A percentile compares a stretch with the other conserved stretches of the same genome.
Conservation (phyloP, 2,113 vertebrate species). For the Labeo catla region DNA sequence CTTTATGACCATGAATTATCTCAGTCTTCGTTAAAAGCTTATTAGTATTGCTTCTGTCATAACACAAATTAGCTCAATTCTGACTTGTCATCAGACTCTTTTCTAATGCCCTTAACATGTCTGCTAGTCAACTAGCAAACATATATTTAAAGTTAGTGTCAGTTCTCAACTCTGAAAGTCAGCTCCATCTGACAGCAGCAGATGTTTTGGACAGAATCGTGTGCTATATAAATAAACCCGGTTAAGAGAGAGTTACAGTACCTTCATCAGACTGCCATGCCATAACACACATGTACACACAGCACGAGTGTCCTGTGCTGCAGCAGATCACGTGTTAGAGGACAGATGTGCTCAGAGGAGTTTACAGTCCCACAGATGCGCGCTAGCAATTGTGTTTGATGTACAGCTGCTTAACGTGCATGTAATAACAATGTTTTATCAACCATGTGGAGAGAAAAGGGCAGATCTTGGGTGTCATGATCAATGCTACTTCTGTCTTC, state of each 20-base stretch:
- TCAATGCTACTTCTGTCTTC: neutral
- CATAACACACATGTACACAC: slow-evolving; percentile 1
- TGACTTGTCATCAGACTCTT: neutral
- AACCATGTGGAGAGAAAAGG: neutral
- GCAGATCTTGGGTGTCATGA: neutral
- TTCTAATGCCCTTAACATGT: neutral
- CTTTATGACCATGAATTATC: too few species aligned
- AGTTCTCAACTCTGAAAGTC: neutral
- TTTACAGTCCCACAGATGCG: neutral
- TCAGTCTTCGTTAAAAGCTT: too few species aligned
- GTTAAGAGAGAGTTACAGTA: neutral
- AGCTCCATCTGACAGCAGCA: neutral
- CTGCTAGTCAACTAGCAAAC: neutral
- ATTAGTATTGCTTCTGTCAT: neutral
- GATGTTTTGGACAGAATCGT: neutral
- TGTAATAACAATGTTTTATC: neutral
- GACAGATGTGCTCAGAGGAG: neutral
- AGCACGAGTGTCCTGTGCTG: slow-evolving; percentile 17
- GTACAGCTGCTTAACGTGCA: neutral
- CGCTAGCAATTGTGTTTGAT: neutral
- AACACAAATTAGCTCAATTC: neutral
- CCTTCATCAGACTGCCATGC: slow-evolving; percentile 1
- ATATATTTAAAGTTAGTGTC: neutral
- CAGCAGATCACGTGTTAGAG: slow-evolving; percentile 22
- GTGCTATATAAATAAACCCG: neutral